Base-by-base conservation (phyloP, 2,113 vertebrate species). In the Thunnus maccoyii region DNA sequence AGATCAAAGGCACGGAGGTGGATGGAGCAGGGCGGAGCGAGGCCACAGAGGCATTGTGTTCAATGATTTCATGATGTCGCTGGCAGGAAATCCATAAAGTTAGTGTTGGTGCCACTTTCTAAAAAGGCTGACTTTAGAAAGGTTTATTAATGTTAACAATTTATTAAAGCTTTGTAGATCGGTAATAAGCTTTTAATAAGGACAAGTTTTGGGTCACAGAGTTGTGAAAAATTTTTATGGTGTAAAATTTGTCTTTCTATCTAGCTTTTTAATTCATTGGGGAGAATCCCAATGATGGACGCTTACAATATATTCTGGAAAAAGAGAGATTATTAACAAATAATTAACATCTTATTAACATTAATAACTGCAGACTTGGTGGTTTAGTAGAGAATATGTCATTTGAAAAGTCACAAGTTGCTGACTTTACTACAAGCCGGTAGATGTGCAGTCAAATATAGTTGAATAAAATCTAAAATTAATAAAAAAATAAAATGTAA, bases 1-100 rank as follows among this genome's bases (percentile, higher is more conserved):
- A 83, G 85, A 89, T 94, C 76, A 92, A 91, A 91, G 88, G 69
- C 44, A 6, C 22, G 9, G 55, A 51, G 64, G 60, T n/a, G 64
- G 57, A 71, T 20, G 82, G 64, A 66, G 36, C 30, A 18, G 54
- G 82, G 72, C 27, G 70, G 64, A 63, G 77, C 11, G 36, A 44
- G 54, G 76, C 75, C 74, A 64, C 66, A 44, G 63, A 52, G 65
- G 61, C 78, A 54, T 82, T 86, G 77, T 82, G 86, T 68, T 80
- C 63, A 17, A 22, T 27, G 44, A 52, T 70, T 78, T 85, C 58
- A 68, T 41, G 54, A 64, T 77, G 71, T 63, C n/a, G 12, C 16
- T 18, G 80, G 73, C 57, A 64, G 82, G 63, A 78, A 77, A 51
- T 62, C 82, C 22, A 63, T 78, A 62, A 78, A 63, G 63, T 70